Evolutionary conservation across 1,140 invertebrate genomes (phyloP).

Genomic region (Harpegnathos saltator): DNA sequence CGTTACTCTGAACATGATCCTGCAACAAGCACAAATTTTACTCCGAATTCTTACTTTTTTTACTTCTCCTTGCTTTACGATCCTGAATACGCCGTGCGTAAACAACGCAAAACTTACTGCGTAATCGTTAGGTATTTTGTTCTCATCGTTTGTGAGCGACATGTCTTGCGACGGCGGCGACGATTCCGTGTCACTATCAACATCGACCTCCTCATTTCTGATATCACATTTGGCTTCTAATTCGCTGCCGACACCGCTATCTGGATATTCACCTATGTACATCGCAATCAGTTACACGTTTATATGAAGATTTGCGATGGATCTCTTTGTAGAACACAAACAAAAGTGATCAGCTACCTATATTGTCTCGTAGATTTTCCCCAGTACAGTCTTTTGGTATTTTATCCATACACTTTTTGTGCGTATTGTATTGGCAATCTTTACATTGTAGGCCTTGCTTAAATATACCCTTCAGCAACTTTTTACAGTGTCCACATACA

Average conservation of each 20-base stretch:
- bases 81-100: neutral
- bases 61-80: neutral
- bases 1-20: conserved; percentile 80
- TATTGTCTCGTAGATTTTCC: conserved; percentile 88
- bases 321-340: neutral
- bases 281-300: conserved; percentile 1
- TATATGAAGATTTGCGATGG: conserved; percentile 49
- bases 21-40: conserved; percentile 71
- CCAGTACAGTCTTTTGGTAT: conserved; percentile 98
- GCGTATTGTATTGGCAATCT: conserved; percentile 99
- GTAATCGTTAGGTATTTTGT: conserved; percentile 80
- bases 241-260: conserved; percentile 89
- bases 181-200: conserved; percentile 88
- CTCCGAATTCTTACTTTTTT: conserved; percentile 1
- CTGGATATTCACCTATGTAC: conserved; percentile 87
- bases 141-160: conserved; percentile 75
- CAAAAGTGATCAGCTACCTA: conserved; percentile 78
- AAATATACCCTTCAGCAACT: conserved; percentile 97
- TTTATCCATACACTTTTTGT: conserved; percentile 98
- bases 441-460: conserved; percentile 99
- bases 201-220: conserved; percentile 88
- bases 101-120: conserved; percentile 69
- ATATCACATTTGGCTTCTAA: conserved; percentile 86
- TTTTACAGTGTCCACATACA: conserved; percentile 98
- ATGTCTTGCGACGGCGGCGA: conserved; percentile 74